Percentiles rank a stretch among this genome's conserved stretches.
These are phyloP conservation scores for Aleadryas rufinucha DNA, from an alignment of 2,113 vertebrate genomes.

Conservation along the genomic window DNA sequence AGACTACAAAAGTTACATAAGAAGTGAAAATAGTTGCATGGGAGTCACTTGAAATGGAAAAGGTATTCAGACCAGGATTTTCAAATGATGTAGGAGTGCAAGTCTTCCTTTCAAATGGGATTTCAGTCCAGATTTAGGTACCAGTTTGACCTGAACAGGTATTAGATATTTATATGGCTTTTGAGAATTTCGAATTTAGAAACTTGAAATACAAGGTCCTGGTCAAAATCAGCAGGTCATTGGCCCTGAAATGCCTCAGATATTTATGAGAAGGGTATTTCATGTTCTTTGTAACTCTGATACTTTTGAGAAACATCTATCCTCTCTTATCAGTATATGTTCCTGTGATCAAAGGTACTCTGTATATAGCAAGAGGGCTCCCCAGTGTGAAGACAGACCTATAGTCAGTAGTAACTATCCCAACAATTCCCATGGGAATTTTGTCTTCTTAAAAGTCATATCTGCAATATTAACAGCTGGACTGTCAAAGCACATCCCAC, in stretches of 20 bases:
- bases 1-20: not conserved
- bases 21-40: not conserved
- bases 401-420: not conserved
- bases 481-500: not conserved
- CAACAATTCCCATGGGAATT: not conserved
- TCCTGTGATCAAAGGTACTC: not conserved
- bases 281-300: not conserved
- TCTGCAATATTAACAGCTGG: not conserved
- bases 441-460: not conserved
- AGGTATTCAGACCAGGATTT: not conserved
- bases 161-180: not conserved
- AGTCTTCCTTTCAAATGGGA: not conserved
- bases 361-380: not conserved
- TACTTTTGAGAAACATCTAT: not conserved
- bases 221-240: not conserved
- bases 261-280: not conserved
- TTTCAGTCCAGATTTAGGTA: not conserved
- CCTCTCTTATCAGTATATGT: not conserved
- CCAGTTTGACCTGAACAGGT: not conserved
- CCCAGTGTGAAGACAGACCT: not conserved
- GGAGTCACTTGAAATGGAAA: not conserved
- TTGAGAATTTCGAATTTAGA: not conserved
- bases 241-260: not conserved
- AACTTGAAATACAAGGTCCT: not conserved
- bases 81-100: not conserved